These are phyloP conservation scores for Ciona savignyi DNA, from an alignment of 23 tunicate species.

Conservation along the genomic window DNA sequence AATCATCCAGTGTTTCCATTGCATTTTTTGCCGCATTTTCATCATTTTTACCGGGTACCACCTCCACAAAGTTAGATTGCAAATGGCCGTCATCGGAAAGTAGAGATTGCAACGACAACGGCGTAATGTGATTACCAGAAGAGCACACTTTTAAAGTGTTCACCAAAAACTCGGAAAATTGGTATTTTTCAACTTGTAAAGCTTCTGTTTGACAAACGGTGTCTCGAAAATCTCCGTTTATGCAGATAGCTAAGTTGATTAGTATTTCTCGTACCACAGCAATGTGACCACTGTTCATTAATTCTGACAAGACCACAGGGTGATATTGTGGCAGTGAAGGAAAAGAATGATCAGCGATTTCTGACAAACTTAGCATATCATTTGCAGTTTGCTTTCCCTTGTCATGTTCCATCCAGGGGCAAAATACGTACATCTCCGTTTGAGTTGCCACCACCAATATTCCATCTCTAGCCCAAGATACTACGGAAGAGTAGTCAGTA, in stretches of 20 bases:
- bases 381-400: constrained; percentile 2
- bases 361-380: constrained; percentile 16
- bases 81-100: constrained; percentile 43
- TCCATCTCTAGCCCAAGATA: constrained; percentile 95
- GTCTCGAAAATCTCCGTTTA: constrained; percentile 60
- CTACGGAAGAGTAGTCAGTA: constrained; percentile 15
- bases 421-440: constrained; percentile 89
- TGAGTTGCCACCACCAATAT: constrained; percentile 72
- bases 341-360: constrained; percentile 40
- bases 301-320: constrained; percentile 68
- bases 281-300: constrained; percentile 83
- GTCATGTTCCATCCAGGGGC: constrained; percentile 59
- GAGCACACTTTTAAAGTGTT: constrained; percentile 12
- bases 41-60: background rate
- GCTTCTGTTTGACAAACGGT: constrained; percentile 31
- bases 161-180: constrained; percentile 27
- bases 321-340: constrained; percentile 88
- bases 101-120: constrained; percentile 37
- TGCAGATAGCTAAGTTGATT: constrained; percentile 62
- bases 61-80: background rate
- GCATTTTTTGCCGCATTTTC: background rate
- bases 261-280: constrained; percentile 60
- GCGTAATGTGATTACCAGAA: constrained; percentile 52
- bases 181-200: constrained; percentile 40
- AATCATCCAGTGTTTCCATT: constrained; percentile 10